Percentiles rank a stretch among this genome's conserved stretches.
Evolutionary conservation across 2,888 invertebrate genomes (phyloP).

Genomic region (Flexamia atlantica): DNA sequence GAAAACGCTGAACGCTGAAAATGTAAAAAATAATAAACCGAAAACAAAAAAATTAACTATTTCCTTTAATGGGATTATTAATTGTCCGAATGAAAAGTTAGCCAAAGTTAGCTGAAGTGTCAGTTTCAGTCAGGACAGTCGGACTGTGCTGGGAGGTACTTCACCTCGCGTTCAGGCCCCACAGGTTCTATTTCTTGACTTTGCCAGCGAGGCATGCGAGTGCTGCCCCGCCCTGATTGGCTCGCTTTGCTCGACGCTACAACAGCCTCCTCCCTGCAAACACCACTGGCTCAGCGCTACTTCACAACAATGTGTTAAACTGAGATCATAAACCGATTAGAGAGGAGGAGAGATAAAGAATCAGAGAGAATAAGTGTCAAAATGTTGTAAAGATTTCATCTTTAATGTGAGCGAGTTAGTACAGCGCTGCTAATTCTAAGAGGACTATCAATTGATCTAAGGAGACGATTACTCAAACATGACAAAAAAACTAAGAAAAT

Average conservation of each 20-base stretch:
- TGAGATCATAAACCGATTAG: background rate
- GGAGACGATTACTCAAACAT: too few species aligned
- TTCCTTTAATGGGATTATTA: too few species aligned
- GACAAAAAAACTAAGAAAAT: too few species aligned
- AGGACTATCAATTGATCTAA: too few species aligned
- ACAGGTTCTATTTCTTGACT: conserved; percentile 57
- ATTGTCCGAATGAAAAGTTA: too few species aligned
- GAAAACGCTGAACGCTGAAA: too few species aligned
- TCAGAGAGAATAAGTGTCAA: background rate
- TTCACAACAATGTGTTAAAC: background rate
- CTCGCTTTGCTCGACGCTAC: background rate
- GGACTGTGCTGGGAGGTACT: background rate
- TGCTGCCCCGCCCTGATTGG: background rate
- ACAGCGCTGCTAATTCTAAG: too few species aligned
- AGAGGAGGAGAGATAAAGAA: conserved; percentile 15
- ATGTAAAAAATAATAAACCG: too few species aligned
- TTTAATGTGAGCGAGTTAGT: too few species aligned
- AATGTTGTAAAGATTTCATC: too few species aligned
- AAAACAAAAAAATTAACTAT: too few species aligned
- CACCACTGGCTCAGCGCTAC: conserved; percentile 4
- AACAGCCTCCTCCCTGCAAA: conserved; percentile 45
- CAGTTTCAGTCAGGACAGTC: background rate
- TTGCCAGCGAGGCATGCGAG: conserved; percentile 53
- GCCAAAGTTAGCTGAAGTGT: too few species aligned
- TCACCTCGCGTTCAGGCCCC: conserved; percentile 41